These are phyloP conservation scores for Steinernema scapterisci DNA, from an alignment of 2,888 invertebrate species.

Conservation along the genomic window DNA sequence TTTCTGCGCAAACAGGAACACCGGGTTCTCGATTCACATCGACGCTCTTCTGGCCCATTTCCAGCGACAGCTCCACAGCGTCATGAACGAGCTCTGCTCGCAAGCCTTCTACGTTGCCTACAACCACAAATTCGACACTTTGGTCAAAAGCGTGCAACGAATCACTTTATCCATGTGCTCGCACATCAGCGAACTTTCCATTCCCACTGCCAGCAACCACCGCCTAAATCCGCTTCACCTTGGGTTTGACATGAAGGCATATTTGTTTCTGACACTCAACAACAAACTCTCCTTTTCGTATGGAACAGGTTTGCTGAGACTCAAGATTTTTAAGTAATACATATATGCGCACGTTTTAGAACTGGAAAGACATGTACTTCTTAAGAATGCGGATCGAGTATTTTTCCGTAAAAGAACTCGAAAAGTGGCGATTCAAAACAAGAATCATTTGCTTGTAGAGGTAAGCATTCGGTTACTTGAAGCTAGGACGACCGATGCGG, in stretches of 20 bases:
- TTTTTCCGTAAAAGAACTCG: not conserved
- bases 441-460: slow-evolving; percentile 9
- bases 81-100: slow-evolving; percentile 26
- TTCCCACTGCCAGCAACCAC: not conserved
- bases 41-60: slow-evolving; percentile 12
- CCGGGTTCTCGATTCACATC: not conserved
- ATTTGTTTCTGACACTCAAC: not conserved
- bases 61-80: slow-evolving; percentile 13
- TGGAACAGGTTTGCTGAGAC: not conserved
- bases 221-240: not conserved
- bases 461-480: too few relatives aligned
- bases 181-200: not conserved
- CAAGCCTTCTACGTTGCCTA: slow-evolving; percentile 28
- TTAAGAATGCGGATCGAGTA: not conserved
- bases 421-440: not conserved
- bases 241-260: slow-evolving; percentile 21
- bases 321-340: not conserved
- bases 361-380: not conserved
- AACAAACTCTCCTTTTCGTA: not conserved
- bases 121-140: slow-evolving; percentile 27
- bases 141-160: not conserved
- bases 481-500: too few relatives aligned
- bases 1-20: not conserved
- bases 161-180: not conserved
- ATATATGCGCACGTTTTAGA: not conserved